Evolutionary conservation across 2,888 invertebrate species (phyloP), one percentile per base, ranked within the genome.

Genomic region (Podotricha telesiphe): DNA sequence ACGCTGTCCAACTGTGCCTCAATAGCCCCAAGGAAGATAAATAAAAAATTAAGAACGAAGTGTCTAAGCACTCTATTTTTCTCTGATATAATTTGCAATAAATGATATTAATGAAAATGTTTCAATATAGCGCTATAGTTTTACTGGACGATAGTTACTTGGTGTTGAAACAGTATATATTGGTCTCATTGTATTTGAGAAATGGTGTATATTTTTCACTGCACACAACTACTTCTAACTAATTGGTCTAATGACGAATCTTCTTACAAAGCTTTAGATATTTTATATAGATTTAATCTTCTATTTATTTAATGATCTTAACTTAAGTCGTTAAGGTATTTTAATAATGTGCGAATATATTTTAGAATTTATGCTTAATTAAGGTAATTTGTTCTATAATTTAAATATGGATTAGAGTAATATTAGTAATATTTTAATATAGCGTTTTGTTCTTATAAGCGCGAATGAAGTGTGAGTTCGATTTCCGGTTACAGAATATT

Each of bases 151-250:
- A 28, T 20, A 8, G 15, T 17, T 20, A 34, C 51, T 19, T 53
- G 65, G 74, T 77, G 78, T 78, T 77, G 80, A 78, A 77, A 78
- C 72, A 70, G 61, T 71, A 74, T 73, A 72, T 75, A 77, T 74
- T 80, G 85, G 83, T 86, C 87, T 87, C 76, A 79, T 86, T 86
- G 80, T 65, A 66, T 74, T 73, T 87, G 85, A 87, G 76, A 82
- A 80, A 86, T 85, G 77, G 77, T 72, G 74, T 74, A 77, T 80
- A 86, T 87, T 83, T 84, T 81, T 87, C 80, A 80, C 74, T 22
- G 59, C 42, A 77, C 79, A 77, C 81, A 78, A 76, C 77, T 67
- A 67, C 70, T 68, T 74, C 71, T 76, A 66, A 77, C 81, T 85
- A 84, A 86, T 84, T 85, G 86, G 84, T 74, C 40, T 59, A 61